Percentiles rank a stretch among this genome's conserved stretches.
Evolutionary conservation across 2,888 invertebrate species (phyloP).

Genomic region (Cryptops parisi): DNA sequence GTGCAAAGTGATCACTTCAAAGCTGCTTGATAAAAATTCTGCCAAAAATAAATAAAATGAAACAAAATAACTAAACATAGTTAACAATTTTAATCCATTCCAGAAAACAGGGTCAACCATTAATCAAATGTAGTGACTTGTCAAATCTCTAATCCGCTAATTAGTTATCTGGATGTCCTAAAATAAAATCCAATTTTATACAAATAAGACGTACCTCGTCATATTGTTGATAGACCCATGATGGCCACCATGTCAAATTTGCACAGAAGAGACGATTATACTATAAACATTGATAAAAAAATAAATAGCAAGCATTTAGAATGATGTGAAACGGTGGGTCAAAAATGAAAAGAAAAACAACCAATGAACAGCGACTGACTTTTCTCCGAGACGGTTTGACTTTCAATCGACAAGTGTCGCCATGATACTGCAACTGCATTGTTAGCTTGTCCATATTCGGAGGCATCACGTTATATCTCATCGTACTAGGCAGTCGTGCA

Average conservation of each 20-base stretch:
- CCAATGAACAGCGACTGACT: conserved; percentile 2
- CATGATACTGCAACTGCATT: conserved; percentile 8
- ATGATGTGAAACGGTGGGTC: background rate
- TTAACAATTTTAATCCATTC: no score
- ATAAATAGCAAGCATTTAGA: no score
- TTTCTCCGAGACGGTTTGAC: conserved; percentile 14
- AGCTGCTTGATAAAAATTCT: no score
- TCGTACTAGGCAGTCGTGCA: conserved; percentile 25
- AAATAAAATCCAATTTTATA: no score
- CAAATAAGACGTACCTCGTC: conserved; percentile 37
- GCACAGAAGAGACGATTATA: conserved; percentile 31
- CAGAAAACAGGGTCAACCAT: no score
- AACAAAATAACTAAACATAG: no score
- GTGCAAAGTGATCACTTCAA: no score
- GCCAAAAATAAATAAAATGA: no score
- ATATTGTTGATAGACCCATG: conserved; percentile 50
- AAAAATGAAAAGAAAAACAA: background rate
- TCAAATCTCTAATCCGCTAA: no score
- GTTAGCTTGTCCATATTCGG: conserved; percentile 10
- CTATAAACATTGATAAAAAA: conserved; percentile 24
- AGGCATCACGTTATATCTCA: conserved; percentile 17
- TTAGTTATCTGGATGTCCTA: no score
- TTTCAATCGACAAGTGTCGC: conserved; percentile 2
- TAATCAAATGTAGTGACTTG: no score
- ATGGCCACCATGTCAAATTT: conserved; percentile 46